Conservation (phyloP, 2,888 invertebrate genomes). For the Neria commutata region DNA sequence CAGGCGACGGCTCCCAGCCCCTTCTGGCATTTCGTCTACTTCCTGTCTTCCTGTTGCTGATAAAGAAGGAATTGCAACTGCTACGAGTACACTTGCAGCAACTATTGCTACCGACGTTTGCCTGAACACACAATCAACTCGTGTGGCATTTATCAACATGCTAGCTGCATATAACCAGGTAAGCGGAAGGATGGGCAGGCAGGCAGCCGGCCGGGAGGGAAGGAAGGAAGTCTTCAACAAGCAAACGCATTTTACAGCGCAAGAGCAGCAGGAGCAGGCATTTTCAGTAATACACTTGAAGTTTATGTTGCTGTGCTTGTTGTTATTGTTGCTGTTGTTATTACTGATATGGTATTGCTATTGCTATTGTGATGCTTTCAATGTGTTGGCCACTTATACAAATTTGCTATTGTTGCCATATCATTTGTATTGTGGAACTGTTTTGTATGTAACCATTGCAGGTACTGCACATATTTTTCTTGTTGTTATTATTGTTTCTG, state of each 20-base stretch:
- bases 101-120: too few species aligned
- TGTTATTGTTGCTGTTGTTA: background rate
- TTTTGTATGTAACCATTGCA: background rate
- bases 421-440: too few species aligned
- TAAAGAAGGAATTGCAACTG: too few species aligned
- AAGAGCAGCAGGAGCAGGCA: background rate
- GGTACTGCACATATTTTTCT: background rate
- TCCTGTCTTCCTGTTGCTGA: background rate
- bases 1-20: background rate
- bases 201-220: background rate
- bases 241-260: too few species aligned
- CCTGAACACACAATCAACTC: too few species aligned
- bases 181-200: too few species aligned
- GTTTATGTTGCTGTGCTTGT: background rate
- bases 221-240: too few species aligned
- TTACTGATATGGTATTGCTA: too few species aligned
- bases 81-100: too few species aligned
- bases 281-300: background rate
- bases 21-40: background rate
- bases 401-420: conserved; percentile 4
- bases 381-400: conserved; percentile 1
- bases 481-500: background rate
- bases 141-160: too few species aligned
- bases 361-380: background rate
- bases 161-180: too few species aligned